Evolutionary conservation across 2,888 invertebrate species (phyloP).

Genomic region (Pyrrhosoma nymphula): DNA sequence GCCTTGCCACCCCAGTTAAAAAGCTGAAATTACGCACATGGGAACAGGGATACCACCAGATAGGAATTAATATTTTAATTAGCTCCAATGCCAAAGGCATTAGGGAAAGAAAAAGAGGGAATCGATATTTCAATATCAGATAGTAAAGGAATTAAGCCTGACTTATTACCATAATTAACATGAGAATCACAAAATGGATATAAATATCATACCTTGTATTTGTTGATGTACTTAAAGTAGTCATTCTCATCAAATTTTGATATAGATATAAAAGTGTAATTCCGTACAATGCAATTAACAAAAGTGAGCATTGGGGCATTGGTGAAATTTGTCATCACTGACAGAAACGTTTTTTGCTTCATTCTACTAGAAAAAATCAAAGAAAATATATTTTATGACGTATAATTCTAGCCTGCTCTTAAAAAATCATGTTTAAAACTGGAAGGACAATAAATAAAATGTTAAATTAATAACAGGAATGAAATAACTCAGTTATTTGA

Average conservation of each 20-base stretch:
- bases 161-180: background rate
- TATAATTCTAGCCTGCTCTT: background rate
- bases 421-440: too few species aligned
- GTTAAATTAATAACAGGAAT: too few species aligned
- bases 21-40: too few species aligned
- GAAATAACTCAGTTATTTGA: too few species aligned
- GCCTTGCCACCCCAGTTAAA: too few species aligned
- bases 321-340: constrained; percentile 44
- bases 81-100: too few species aligned
- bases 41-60: too few species aligned
- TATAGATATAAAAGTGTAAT: constrained; percentile 37
- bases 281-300: background rate
- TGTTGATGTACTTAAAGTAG: constrained; percentile 32
- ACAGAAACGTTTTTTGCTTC: background rate
- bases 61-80: too few species aligned
- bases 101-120: too few species aligned
- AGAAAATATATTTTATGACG: background rate
- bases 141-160: background rate
- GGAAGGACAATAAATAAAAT: too few species aligned
- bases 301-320: constrained; percentile 29
- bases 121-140: background rate
- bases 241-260: constrained; percentile 32
- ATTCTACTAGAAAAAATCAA: background rate
- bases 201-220: constrained; percentile 1
- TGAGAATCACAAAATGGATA: background rate